Percentiles rank a stretch among this genome's conserved stretches.
These are phyloP conservation scores for Bradypodion pumilum DNA, from an alignment of 2,797 vertebrate genomes.

Conservation along the genomic window DNA sequence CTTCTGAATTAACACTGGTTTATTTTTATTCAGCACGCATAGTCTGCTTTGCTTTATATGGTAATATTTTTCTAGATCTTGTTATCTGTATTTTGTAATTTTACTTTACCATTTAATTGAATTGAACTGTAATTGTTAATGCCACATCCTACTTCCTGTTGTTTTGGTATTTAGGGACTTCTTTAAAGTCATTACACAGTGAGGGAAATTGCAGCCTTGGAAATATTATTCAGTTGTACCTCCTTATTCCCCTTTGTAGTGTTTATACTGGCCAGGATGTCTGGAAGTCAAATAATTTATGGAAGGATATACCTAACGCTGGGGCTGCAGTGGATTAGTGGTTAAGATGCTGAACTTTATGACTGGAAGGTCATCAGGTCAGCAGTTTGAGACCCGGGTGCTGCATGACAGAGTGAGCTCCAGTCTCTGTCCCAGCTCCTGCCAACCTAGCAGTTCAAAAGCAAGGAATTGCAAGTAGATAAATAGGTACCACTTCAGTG, in stretches of 20 bases:
- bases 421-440: too few relatives aligned
- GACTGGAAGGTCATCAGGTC: too few relatives aligned
- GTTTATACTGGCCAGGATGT: background rate
- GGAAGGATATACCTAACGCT: background rate
- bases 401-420: too few relatives aligned
- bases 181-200: background rate
- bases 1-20: background rate
- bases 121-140: slow-evolving; percentile 5
- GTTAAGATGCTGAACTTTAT: too few relatives aligned
- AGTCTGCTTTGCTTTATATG: background rate
- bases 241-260: background rate
- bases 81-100: background rate
- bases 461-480: too few relatives aligned
- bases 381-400: too few relatives aligned
- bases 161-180: background rate
- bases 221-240: background rate
- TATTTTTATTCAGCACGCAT: background rate
- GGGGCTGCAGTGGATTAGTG: too few relatives aligned
- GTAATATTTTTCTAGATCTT: background rate
- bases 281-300: background rate
- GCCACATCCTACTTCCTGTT: background rate
- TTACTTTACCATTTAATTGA: background rate
- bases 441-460: too few relatives aligned
- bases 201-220: background rate
- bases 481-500: too few relatives aligned